Percentiles rank a stretch among this genome's conserved stretches.
Conservation (phyloP, 2,888 invertebrate genomes). For the Pinctada fucata region DNA sequence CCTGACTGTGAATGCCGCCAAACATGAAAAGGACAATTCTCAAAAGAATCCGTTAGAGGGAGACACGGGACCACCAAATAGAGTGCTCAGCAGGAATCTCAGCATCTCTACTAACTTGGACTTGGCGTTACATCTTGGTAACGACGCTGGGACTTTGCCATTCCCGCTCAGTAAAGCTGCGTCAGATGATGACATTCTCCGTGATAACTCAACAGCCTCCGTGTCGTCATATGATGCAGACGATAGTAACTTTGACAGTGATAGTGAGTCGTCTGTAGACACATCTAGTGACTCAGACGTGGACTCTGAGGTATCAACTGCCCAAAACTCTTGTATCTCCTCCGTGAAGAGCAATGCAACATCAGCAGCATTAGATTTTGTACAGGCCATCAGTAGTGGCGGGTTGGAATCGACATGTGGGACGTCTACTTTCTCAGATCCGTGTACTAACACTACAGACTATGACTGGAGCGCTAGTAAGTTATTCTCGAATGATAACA, state of each 20-base stretch:
- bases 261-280: too few relatives aligned
- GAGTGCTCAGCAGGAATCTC: constrained; percentile 1
- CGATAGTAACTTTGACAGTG: not conserved
- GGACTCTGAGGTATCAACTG: not conserved
- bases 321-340: not conserved
- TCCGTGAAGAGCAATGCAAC: not conserved
- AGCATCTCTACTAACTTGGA: constrained; percentile 28
- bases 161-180: not conserved
- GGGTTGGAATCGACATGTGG: too few relatives aligned
- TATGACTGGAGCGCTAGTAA: too few relatives aligned
- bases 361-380: constrained; percentile 1
- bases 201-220: not conserved
- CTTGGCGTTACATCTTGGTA: constrained; percentile 10
- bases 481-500: too few relatives aligned
- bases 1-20: constrained; percentile 5
- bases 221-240: not conserved
- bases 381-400: not conserved
- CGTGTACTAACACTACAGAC: too few relatives aligned
- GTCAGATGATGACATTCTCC: not conserved
- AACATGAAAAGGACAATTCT: not conserved
- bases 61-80: not conserved
- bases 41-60: not conserved
- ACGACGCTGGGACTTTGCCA: constrained; percentile 10
- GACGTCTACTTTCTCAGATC: too few relatives aligned
- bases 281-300: too few relatives aligned